Evolutionary conservation across 1,140 invertebrate genomes (phyloP).

Genomic region (Trialeurodes vaporariorum): DNA sequence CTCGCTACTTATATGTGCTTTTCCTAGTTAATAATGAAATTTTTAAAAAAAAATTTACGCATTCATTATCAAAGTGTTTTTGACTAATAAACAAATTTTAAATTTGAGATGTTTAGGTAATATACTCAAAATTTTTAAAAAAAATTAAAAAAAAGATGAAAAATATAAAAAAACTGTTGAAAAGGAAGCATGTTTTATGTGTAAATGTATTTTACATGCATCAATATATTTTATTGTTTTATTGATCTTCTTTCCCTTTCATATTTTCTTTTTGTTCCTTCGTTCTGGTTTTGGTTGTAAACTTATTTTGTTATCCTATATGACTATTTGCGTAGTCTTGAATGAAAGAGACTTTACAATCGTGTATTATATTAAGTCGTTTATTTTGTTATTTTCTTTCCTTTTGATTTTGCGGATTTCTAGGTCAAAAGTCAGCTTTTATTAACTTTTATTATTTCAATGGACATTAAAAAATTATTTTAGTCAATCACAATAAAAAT

Average conservation of each 20-base stretch:
- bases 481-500: too few species aligned
- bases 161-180: background rate
- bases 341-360: background rate
- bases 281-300: background rate
- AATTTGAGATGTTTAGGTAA: background rate
- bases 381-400: background rate
- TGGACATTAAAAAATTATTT: too few species aligned
- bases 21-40: background rate
- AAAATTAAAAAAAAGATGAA: too few species aligned
- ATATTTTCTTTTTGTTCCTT: background rate
- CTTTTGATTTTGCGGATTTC: background rate
- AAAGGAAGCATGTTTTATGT: background rate
- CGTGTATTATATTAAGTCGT: background rate
- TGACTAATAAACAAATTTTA: background rate
- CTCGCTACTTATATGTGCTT: background rate
- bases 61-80: background rate
- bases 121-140: background rate
- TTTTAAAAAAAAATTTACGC: background rate
- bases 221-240: background rate
- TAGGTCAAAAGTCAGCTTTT: too few species aligned
- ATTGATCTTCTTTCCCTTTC: background rate
- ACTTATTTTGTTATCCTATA: background rate
- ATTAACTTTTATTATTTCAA: too few species aligned
- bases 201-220: background rate
- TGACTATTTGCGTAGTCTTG: background rate